Base-by-base conservation (phyloP, 1,140 invertebrate species). In the Anthonomus grandis region DNA sequence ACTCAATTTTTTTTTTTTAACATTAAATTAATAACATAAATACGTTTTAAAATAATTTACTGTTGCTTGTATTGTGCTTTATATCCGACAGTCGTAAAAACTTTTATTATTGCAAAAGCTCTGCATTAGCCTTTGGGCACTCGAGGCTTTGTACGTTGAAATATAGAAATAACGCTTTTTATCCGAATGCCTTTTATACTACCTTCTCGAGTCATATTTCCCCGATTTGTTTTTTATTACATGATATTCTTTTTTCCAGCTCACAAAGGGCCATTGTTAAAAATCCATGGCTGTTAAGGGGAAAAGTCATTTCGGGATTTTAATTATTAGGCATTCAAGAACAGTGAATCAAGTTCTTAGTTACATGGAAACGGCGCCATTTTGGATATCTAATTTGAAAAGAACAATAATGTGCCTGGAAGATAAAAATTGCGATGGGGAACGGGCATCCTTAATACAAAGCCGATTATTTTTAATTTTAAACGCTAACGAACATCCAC, bases 171-270 rank as follows among this genome's bases (percentile, higher is more conserved):
- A n/a, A n/a, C n/a, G n/a, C 36, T 27, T 47, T 47, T 47, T 18
- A 47, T 47, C 36, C 45, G 45, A 47, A 47, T 21, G 45, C 45
- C 25, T 47, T 47, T 47, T 21, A 21, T 21, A 17, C 45, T n/a
- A n/a, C n/a, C n/a, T n/a, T 47, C 36, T 34, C 13, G 21, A 47
- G 45, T 47, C 45, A 47, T 47, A 47, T 47, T 31, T 17, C 36
- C 36, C 21, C 45, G 45, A 47, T 47, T 47, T 47, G 45, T 47
- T 47, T 47, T 46, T 47, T 47, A 47, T 47, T 31, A 47, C 45
- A 47, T 47, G 45, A 47, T 47, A 47, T 47, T 47, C 27, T 47
- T 47, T 47, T 34, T 24, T 47, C 25, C 15, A 15, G n/a, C n/a
- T n/a, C 45, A 47, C 45, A 47, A 47, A 47, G 25, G 19, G 13